Base-by-base conservation (phyloP, 1,140 invertebrate genomes). In the Ceratosolen solmsi region DNA sequence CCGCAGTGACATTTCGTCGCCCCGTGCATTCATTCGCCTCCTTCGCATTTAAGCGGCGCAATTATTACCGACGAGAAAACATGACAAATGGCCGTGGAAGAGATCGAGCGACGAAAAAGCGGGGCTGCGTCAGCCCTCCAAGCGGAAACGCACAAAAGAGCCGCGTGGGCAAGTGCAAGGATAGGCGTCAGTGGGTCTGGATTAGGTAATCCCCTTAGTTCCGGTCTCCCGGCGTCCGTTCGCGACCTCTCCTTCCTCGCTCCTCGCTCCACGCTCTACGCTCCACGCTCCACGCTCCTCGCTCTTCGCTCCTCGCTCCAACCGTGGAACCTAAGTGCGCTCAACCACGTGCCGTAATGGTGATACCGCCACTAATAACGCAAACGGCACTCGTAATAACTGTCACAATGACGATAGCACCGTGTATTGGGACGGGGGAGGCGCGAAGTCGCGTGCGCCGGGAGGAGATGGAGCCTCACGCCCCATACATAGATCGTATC, bases 401-500 rank as follows among this genome's bases (percentile, higher is more conserved):
- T 27, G 25, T 30, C 1, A 70, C 20, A 25, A 22, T 25, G 33
- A 27, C n/a, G 30, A 38, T 79, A 22, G 8, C 3, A 49, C 9
- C 30, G 7, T 49, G 68, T 80, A 54, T 60, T n/a, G 27, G 27
- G n/a, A n/a, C 25, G 58, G 58, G 25, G 20, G 9, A 17, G 9
- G 51, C 9, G 9, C 15, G 4, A 25, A 38, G 36, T 41, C 13
- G 70, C n/a, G 38, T 11, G 41, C 25, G 70, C 15, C 33, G 30
- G 38, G 17, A 15, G 36, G 38, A n/a, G 22, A 41, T 22, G 33
- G 27, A 4, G 25, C 70, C 68, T 84, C 73, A 79, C 79, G 79
- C 71, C 49, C 79, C 80, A 89, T 89, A 75, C 79, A 89, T 89
- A 88, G 88, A 89, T 89, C 89, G 89, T 87, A 86, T 88, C 63